These are phyloP conservation scores for Cynopterus sphinx DNA, from an alignment of 2,797 vertebrate genomes.

Conservation along the genomic window DNA sequence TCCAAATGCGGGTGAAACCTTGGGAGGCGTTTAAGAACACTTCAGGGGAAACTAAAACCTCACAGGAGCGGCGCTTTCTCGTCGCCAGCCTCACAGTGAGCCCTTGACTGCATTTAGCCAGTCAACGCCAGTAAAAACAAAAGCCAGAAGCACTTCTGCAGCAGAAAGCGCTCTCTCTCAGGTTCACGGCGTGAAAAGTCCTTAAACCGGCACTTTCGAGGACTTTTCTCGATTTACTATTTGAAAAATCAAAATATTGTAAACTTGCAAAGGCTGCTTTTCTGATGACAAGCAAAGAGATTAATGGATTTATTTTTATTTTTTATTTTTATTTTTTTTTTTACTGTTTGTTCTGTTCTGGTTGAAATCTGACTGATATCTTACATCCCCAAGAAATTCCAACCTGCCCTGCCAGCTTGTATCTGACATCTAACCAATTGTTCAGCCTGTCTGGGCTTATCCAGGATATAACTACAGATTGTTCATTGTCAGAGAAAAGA, in stretches of 20 bases:
- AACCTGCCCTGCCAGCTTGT: constrained; percentile 62
- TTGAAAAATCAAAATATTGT: constrained; percentile 82
- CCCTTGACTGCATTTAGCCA: not conserved
- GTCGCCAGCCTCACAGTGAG: not conserved
- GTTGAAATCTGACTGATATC: constrained; percentile 75
- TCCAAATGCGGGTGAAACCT: not conserved
- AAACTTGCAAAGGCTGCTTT: constrained; percentile 78
- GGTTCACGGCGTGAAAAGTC: constrained; percentile 65
- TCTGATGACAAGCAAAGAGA: constrained; percentile 78
- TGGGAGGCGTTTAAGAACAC: not conserved
- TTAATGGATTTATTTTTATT: constrained; percentile 67
- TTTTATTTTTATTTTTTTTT: constrained; percentile 20
- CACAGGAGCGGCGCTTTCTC: not conserved
- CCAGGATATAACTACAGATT: constrained; percentile 73
- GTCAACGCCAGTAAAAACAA: constrained; percentile 2
- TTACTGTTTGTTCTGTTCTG: constrained; percentile 64
- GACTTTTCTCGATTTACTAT: constrained; percentile 75
- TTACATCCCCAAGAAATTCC: constrained; percentile 74
- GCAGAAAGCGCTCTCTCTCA: not conserved
- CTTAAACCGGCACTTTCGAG: constrained; percentile 67
- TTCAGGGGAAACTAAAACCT: not conserved
- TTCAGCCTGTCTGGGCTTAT: constrained; percentile 74
- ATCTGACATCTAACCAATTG: constrained; percentile 73
- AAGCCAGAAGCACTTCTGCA: not conserved
- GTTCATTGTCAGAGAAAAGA: constrained; percentile 65